Percentiles rank a stretch among this genome's conserved stretches.
phyloP scores from a whole-genome alignment of 2,113 vertebrate species.

The Sakesphorus luctuosus region DNA sequence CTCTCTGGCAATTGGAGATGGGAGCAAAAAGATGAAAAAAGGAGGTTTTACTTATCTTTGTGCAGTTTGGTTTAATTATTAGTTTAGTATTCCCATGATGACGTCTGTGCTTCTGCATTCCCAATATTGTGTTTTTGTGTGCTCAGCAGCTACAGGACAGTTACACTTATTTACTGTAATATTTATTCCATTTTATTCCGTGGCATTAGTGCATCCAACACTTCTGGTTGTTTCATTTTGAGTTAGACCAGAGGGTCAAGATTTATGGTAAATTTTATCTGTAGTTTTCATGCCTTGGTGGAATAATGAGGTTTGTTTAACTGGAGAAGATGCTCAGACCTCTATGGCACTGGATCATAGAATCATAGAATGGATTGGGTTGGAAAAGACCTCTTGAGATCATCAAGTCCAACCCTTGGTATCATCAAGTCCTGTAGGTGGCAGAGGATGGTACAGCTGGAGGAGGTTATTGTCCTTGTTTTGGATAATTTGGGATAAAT shows the following conservation, averaged over 20 bases:
- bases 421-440: neutral
- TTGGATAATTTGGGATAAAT: neutral
- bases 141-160: neutral
- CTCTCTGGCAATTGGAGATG: neutral
- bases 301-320: neutral
- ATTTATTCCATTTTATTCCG: neutral
- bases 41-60: neutral
- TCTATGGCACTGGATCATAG: neutral
- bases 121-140: neutral
- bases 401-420: no score
- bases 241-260: neutral
- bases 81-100: neutral
- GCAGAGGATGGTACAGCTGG: neutral
- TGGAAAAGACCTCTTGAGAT: no score
- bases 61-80: neutral
- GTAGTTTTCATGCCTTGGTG: neutral
- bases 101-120: neutral
- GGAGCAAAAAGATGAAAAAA: neutral
- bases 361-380: no score
- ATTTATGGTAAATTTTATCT: neutral
- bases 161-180: neutral
- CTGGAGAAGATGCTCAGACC: neutral
- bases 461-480: neutral
- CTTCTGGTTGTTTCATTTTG: neutral
- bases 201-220: neutral